phyloP scores from a whole-genome alignment of 2,797 vertebrate genomes.

The Tadarida brasiliensis region DNA sequence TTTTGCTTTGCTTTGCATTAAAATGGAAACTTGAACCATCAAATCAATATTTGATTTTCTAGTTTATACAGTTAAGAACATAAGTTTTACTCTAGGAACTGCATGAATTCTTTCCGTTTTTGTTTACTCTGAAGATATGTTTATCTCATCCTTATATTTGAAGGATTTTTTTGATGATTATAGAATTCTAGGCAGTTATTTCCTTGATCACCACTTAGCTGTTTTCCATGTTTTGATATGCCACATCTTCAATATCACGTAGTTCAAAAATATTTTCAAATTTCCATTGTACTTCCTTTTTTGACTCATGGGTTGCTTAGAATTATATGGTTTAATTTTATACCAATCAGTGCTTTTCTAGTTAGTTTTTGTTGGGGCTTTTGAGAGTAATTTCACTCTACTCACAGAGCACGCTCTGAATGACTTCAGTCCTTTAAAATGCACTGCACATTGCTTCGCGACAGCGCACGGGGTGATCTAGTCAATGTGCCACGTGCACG shows the following conservation, averaged over 20 bases:
- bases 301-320: slow-evolving; percentile 7
- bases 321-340: slow-evolving; percentile 59
- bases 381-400: not conserved
- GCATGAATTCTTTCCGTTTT: not conserved
- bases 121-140: slow-evolving; percentile 19
- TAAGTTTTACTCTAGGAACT: not conserved
- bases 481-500: not conserved
- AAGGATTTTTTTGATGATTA: slow-evolving; percentile 30
- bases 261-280: slow-evolving; percentile 40
- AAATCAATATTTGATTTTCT: not conserved
- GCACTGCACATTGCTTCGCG: slow-evolving; percentile 32
- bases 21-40: not conserved
- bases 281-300: not conserved
- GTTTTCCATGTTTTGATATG: not conserved
- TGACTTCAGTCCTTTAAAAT: slow-evolving; percentile 21
- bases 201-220: not conserved
- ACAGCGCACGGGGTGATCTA: not conserved
- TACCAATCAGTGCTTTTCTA: not conserved
- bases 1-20: not conserved
- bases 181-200: slow-evolving; percentile 13
- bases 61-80: not conserved
- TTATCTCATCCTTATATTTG: not conserved
- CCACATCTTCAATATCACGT: not conserved
- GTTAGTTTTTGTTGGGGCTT: not conserved
- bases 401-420: not conserved